A percentile compares a stretch with the other conserved stretches of the same genome.
phyloP scores from a whole-genome alignment of 2,113 vertebrate genomes.

The Campylomormyrus tamandua region DNA sequence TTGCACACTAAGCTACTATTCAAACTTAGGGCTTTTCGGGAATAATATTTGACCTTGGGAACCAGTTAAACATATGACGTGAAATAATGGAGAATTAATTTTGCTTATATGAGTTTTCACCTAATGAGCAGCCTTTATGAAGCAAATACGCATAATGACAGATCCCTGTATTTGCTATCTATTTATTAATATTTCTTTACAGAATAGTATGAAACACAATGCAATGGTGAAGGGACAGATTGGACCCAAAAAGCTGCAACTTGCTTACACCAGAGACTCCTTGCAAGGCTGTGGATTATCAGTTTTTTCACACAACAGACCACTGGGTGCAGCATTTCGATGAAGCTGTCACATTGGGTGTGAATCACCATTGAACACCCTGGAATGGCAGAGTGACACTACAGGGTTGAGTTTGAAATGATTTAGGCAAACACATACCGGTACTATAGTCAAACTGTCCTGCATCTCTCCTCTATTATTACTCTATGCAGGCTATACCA shows the following conservation, averaged over 20 bases:
- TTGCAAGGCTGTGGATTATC: not conserved
- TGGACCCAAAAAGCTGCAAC: not conserved
- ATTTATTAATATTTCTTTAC: not conserved
- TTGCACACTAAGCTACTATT: not conserved
- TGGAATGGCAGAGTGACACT: not conserved
- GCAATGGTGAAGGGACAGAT: not conserved
- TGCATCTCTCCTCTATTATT: not conserved
- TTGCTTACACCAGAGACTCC: not conserved
- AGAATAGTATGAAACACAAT: not conserved
- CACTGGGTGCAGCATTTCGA: not conserved
- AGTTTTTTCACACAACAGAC: not conserved
- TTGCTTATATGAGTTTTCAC: not conserved
- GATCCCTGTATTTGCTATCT: not conserved
- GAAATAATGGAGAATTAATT: not conserved
- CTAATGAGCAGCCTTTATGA: not conserved
- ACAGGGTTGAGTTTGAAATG: not conserved
- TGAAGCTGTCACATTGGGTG: not conserved
- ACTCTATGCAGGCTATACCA: not conserved
- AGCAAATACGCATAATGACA: not conserved
- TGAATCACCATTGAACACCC: not conserved
- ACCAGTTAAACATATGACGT: not conserved
- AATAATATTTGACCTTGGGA: not conserved
- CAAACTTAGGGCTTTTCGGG: not conserved
- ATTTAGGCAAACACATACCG: not conserved
- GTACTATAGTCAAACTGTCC: not conserved